Conservation (phyloP, 2,888 invertebrate species). For the Axea sp. region DNA sequence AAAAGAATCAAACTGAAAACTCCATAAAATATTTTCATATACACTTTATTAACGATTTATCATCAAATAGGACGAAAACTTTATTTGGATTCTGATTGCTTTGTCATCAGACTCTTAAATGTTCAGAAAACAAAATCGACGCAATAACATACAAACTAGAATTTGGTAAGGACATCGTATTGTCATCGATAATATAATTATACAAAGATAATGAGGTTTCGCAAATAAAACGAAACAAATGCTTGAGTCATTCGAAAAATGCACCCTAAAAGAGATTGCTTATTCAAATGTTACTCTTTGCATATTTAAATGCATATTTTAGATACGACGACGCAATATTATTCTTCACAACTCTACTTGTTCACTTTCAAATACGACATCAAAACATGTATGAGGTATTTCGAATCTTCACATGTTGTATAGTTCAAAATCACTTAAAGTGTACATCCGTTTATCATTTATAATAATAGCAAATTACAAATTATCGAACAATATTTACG, state of each 20-base stretch:
- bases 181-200: conserved; percentile 43
- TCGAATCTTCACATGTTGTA: conserved; percentile 30
- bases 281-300: conserved; percentile 1
- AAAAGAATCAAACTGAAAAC: too few relatives aligned
- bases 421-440: conserved; percentile 43
- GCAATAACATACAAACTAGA: conserved; percentile 32
- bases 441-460: conserved; percentile 19
- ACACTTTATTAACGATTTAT: conserved; percentile 51
- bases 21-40: conserved; percentile 1
- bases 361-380: conserved; percentile 33
- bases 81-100: conserved; percentile 37
- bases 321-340: conserved; percentile 5
- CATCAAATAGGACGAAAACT: conserved; percentile 36
- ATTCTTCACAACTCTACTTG: conserved; percentile 11
- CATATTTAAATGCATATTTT: conserved; percentile 8
- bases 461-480: conserved; percentile 23
- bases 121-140: conserved; percentile 16
- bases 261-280: conserved; percentile 16
- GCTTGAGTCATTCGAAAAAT: conserved; percentile 3
- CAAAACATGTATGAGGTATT: conserved; percentile 42
- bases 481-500: conserved; percentile 29
- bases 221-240: conserved; percentile 44
- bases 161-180: conserved; percentile 48
- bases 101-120: conserved; percentile 40
- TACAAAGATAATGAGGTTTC: conserved; percentile 25